Evolutionary conservation across 2,797 vertebrate species (phyloP).

Genomic region (Botia kubotai): DNA sequence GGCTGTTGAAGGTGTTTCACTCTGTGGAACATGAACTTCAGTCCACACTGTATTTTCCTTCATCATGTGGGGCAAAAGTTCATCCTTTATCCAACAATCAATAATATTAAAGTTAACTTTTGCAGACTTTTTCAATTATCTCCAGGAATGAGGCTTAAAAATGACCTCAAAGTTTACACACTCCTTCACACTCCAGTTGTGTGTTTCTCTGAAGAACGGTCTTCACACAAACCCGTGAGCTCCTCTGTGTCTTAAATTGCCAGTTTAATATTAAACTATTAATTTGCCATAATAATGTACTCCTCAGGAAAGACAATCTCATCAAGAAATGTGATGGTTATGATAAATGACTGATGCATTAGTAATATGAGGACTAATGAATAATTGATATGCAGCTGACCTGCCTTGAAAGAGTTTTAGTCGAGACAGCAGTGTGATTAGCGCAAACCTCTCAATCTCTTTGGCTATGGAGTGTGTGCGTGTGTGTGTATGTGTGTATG

Average conservation of each 20-base stretch:
- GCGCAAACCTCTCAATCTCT: conserved; percentile 51
- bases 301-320: conserved; percentile 63
- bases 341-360: conserved; percentile 67
- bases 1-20: not conserved
- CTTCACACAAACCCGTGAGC: conserved; percentile 50
- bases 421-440: conserved; percentile 57
- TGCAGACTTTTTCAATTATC: conserved; percentile 55
- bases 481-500: not conserved
- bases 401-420: conserved; percentile 60
- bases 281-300: conserved; percentile 68
- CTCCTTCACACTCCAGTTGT: conserved; percentile 4
- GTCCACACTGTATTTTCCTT: not conserved
- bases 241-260: conserved; percentile 66
- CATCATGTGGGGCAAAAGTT: conserved; percentile 9
- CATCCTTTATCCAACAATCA: conserved; percentile 11
- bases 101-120: conserved; percentile 28
- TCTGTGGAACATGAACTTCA: not conserved
- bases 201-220: conserved; percentile 21
- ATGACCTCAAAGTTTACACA: conserved; percentile 33
- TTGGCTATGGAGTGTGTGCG: conserved; percentile 28
- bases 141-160: conserved; percentile 36
- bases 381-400: conserved; percentile 66
- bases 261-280: conserved; percentile 69
- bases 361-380: conserved; percentile 66
- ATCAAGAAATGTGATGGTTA: conserved; percentile 62